Percentiles rank a stretch among this genome's conserved stretches.
Conservation (phyloP, 1,140 invertebrate genomes). For the Scaptomyza pallida region DNA sequence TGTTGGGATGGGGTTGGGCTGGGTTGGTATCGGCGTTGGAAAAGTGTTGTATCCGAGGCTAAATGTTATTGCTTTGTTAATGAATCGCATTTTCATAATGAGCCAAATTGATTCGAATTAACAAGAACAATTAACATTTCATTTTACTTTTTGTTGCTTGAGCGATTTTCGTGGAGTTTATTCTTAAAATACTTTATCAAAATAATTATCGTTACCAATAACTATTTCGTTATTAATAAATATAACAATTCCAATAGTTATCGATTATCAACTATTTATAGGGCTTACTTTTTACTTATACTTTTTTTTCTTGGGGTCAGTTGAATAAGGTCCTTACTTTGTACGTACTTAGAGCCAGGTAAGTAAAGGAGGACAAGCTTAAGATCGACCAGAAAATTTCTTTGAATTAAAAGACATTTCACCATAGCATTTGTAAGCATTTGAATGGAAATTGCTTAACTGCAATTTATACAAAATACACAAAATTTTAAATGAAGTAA, state of each 20-base stretch:
- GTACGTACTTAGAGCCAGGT: neutral
- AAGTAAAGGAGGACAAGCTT: neutral
- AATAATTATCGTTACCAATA: too few species aligned
- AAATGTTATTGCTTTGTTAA: slow-evolving; percentile 1
- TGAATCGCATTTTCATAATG: neutral
- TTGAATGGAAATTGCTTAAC: slow-evolving; percentile 64
- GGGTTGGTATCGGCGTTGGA: neutral
- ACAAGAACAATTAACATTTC: neutral
- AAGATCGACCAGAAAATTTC: neutral
- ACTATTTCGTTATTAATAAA: too few species aligned
- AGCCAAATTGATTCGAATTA: neutral
- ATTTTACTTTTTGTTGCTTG: too few species aligned
- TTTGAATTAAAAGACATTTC: neutral
- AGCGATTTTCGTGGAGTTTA: too few species aligned
- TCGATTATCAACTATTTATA: too few species aligned
- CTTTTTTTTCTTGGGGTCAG: neutral
- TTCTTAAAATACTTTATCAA: too few species aligned
- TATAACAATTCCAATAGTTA: too few species aligned
- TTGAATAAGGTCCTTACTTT: neutral
- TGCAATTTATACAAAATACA: slow-evolving; percentile 50
- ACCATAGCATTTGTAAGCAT: slow-evolving; percentile 11
- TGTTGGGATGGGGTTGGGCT: neutral
- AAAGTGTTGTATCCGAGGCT: neutral
- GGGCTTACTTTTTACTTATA: too few species aligned
- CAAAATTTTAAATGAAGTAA: slow-evolving; percentile 71